Base-by-base conservation (phyloP, 1,140 invertebrate species). In the Lanistes nyassanus region DNA sequence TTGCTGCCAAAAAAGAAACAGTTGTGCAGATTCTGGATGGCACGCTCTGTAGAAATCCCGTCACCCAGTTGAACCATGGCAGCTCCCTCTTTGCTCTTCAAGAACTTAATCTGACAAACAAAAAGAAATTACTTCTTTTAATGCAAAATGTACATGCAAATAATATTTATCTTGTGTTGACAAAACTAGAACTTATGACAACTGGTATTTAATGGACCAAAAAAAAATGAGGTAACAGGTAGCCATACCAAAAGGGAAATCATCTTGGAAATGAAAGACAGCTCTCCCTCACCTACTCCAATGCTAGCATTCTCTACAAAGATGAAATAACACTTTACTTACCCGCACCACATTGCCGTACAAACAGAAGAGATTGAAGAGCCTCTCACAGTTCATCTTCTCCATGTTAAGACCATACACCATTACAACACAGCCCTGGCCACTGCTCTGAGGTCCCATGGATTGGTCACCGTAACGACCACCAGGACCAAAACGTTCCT, bases 1-100 rank as follows among this genome's bases (percentile, higher is more conserved):
- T 92, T 92, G 79, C 87, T 89, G 78, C 90, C 91, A 86, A 94
- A 97, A 80, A 98, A 94, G 74, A 93, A 94, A 78, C 94, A 93
- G 86, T 97, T 96, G 91, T 98, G 98, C 70, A 99, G 92, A 89
- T 98, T 96, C 83, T 95, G 94, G 67, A 99, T 94, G 86, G 95
- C 97, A 81, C 97, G 91, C 88, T 98, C 96, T 4, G 98, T 96
- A 11, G 97, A 95, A 65, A 96, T 92, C n/a, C 93, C 92, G 88
- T 98, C 97, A 21, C 97, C 97, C 96, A 99, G 97, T 89, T 99
- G 97, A 76, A 99, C 95, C 97, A 99, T 99, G n/a, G 97, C 97
- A 74, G 97, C 98, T 70, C 98, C 98, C 86, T 98, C 97, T 91
- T 99, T 99, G 72, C 96, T 98, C 91, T 98, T 98, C 88, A 99